Evolutionary conservation across 2,797 vertebrate species (phyloP).

Genomic region (Sardinella longiceps): DNA sequence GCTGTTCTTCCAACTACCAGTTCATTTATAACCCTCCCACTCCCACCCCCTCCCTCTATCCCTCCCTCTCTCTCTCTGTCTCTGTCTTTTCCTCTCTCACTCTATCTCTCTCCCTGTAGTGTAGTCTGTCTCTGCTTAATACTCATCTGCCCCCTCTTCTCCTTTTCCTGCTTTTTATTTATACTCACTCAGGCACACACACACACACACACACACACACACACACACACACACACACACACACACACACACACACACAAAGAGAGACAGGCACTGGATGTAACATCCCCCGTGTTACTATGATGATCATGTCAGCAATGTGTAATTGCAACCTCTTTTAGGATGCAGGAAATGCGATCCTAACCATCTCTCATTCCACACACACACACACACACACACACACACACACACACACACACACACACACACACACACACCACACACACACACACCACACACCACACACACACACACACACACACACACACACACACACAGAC

Average conservation of each 20-base stretch:
- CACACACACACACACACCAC: slow-evolving; percentile 7
- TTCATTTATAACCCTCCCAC: not conserved
- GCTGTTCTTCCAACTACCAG: not conserved
- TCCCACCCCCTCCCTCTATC: not conserved
- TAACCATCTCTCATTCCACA: slow-evolving; percentile 4
- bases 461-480: not conserved
- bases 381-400: slow-evolving; percentile 8
- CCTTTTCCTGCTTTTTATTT: not conserved
- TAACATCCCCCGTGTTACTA: not conserved
- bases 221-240: slow-evolving; percentile 6
- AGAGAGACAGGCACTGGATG: not conserved
- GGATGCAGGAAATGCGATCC: slow-evolving; percentile 3
- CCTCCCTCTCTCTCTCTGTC: not conserved
- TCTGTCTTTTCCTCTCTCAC: slow-evolving; percentile 15
- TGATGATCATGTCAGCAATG: slow-evolving; percentile 20
- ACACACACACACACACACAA: not conserved
- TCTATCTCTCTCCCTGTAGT: not conserved
- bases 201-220: not conserved
- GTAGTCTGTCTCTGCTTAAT: not conserved
- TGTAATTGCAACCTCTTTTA: slow-evolving; percentile 4
- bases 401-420: slow-evolving; percentile 2
- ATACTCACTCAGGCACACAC: not conserved
- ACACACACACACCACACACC: not conserved
- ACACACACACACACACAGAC: slow-evolving; percentile 12
- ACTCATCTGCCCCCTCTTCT: not conserved